Conservation (phyloP, 2,888 invertebrate genomes). For the Acrocera orbiculus region DNA sequence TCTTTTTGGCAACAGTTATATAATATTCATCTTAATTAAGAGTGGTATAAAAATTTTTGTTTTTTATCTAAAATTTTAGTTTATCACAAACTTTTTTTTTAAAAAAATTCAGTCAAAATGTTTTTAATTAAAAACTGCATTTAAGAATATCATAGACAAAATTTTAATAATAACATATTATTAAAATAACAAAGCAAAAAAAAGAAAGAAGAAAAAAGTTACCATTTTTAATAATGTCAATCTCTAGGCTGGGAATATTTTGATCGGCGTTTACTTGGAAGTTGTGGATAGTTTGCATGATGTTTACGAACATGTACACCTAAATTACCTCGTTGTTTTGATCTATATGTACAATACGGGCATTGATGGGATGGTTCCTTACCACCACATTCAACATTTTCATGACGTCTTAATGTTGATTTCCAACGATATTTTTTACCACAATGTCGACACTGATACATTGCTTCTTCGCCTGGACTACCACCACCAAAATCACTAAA, state of each 20-base stretch:
- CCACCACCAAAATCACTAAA: conserved; percentile 20
- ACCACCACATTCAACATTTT: conserved; percentile 65
- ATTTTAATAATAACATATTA: no score
- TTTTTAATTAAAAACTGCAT: no score
- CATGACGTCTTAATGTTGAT: conserved; percentile 63
- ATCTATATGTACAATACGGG: conserved; percentile 55
- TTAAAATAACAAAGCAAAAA: not conserved
- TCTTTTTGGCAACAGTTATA: no score
- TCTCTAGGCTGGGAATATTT: conserved; percentile 19
- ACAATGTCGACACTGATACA: conserved; percentile 48
- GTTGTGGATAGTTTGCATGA: conserved; percentile 34
- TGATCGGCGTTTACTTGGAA: conserved; percentile 25
- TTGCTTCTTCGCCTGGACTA: conserved; percentile 17
- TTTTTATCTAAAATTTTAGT: no score
- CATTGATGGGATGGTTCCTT: conserved; percentile 66
- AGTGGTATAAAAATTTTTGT: no score
- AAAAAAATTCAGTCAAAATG: no score
- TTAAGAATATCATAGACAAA: no score
- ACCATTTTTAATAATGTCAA: not conserved
- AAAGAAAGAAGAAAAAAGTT: not conserved
- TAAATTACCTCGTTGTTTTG: conserved; percentile 62
- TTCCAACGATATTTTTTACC: conserved; percentile 74
- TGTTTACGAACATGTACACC: conserved; percentile 64
- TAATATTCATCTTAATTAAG: no score
- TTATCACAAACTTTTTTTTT: no score